phyloP scores from a whole-genome alignment of 2,113 vertebrate genomes.

The Cryptotis parvus region DNA sequence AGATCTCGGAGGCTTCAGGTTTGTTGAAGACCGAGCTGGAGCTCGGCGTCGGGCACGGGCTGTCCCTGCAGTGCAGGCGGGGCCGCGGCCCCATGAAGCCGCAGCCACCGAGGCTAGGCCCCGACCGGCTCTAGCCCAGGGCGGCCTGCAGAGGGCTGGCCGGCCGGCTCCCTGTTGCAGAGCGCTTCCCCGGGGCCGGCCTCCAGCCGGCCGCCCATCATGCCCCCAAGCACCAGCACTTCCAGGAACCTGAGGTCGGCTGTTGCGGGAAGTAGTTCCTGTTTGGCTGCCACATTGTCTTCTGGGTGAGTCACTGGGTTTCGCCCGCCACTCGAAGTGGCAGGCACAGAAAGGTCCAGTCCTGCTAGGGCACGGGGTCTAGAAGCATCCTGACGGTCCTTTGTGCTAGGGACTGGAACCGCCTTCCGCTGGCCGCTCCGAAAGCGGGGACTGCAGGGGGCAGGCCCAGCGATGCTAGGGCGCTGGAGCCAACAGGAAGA shows the following conservation, averaged over 20 bases:
- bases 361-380: too few species aligned
- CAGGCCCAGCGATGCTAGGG: too few species aligned
- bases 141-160: slow-evolving; percentile 7
- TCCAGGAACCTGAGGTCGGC: slow-evolving; percentile 87
- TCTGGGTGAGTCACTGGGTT: slow-evolving; percentile 84
- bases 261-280: slow-evolving; percentile 88
- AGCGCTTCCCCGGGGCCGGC: background rate
- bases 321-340: too few species aligned
- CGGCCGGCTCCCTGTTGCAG: background rate
- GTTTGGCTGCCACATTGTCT: slow-evolving; percentile 87
- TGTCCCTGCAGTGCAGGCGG: background rate
- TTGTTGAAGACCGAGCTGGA: background rate
- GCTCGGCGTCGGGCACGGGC: background rate
- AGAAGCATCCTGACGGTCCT: too few species aligned
- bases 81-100: slow-evolving; percentile 47
- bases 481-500: too few species aligned
- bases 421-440: too few species aligned
- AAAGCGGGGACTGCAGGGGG: background rate
- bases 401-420: too few species aligned
- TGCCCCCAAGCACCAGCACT: slow-evolving; percentile 87
- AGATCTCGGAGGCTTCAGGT: too few species aligned
- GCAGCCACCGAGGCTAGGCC: slow-evolving; percentile 50
- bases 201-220: slow-evolving; percentile 51
- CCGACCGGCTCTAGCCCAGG: background rate
- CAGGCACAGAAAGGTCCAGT: too few species aligned